Percentiles rank a stretch among this genome's conserved stretches.
Evolutionary conservation across 2,797 vertebrate genomes (phyloP).

Genomic region (Moxostoma hubbsi): DNA sequence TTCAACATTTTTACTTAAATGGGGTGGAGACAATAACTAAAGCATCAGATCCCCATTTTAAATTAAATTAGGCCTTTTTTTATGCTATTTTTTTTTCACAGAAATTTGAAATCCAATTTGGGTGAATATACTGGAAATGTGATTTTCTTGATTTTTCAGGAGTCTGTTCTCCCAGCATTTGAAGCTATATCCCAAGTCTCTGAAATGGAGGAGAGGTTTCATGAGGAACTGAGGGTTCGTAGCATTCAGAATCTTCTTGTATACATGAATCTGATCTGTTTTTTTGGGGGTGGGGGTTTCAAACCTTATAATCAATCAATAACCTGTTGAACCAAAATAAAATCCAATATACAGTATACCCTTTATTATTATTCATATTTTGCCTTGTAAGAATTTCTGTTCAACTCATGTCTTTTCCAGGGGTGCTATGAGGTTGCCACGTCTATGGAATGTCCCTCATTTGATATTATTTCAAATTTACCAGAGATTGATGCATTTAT

Average conservation of each 20-base stretch:
- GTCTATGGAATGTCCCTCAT: slow-evolving; percentile 81
- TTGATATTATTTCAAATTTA: slow-evolving; percentile 75
- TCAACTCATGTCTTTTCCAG: slow-evolving; percentile 65
- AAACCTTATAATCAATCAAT: neutral
- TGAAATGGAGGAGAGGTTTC: slow-evolving; percentile 83
- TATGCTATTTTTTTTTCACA: no score
- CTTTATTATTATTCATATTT: neutral
- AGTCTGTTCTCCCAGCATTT: slow-evolving; percentile 75
- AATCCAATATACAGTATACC: no score
- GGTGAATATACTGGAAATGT: no score
- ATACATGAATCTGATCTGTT: neutral
- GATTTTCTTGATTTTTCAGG: slow-evolving; percentile 57
- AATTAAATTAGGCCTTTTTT: no score
- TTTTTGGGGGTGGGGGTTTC: neutral
- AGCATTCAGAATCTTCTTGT: neutral
- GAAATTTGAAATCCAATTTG: no score
- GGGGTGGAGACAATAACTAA: no score
- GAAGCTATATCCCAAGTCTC: slow-evolving; percentile 83
- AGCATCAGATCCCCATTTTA: no score
- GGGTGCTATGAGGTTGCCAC: slow-evolving; percentile 73
- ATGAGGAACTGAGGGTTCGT: slow-evolving; percentile 80
- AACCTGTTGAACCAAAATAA: no score
- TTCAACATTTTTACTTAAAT: no score
- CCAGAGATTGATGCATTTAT: slow-evolving; percentile 63
- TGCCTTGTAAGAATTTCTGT: neutral